Conservation (phyloP, 35 echinoderm and acorn worm species). For the Lytechinus variegatus region DNA sequence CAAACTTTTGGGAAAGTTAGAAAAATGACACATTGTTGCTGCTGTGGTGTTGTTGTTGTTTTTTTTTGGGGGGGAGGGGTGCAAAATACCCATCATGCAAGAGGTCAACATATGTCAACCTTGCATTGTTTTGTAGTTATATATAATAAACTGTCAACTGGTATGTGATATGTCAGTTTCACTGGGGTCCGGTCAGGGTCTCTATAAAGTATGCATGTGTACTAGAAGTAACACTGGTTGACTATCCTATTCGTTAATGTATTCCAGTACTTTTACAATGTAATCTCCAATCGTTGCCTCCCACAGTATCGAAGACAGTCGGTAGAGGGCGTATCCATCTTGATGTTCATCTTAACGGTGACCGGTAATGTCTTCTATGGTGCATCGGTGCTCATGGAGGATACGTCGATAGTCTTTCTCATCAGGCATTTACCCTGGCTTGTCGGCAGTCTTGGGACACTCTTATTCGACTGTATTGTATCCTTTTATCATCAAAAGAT, state of each 20-base stretch:
- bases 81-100: too few relatives aligned
- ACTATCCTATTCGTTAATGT: background rate
- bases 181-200: too few relatives aligned
- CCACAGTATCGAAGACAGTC: slow-evolving; percentile 79
- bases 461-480: slow-evolving; percentile 90
- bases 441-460: slow-evolving; percentile 86
- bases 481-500: too few relatives aligned
- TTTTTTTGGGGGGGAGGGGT: too few relatives aligned
- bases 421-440: slow-evolving; percentile 92
- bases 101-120: too few relatives aligned
- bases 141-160: too few relatives aligned
- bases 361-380: slow-evolving; percentile 90
- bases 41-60: too few relatives aligned
- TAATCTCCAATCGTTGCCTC: background rate
- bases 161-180: too few relatives aligned
- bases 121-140: too few relatives aligned
- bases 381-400: slow-evolving; percentile 75
- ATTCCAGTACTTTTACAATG: background rate
- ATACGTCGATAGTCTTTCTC: slow-evolving; percentile 65
- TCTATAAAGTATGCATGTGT: too few relatives aligned
- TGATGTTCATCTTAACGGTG: slow-evolving; percentile 92
- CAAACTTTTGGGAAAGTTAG: too few relatives aligned
- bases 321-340: slow-evolving; percentile 80
- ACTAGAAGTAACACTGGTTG: background rate
- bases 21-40: too few relatives aligned